Evolutionary conservation across 2,113 vertebrate genomes (phyloP).

Genomic region (Equus quagga): DNA sequence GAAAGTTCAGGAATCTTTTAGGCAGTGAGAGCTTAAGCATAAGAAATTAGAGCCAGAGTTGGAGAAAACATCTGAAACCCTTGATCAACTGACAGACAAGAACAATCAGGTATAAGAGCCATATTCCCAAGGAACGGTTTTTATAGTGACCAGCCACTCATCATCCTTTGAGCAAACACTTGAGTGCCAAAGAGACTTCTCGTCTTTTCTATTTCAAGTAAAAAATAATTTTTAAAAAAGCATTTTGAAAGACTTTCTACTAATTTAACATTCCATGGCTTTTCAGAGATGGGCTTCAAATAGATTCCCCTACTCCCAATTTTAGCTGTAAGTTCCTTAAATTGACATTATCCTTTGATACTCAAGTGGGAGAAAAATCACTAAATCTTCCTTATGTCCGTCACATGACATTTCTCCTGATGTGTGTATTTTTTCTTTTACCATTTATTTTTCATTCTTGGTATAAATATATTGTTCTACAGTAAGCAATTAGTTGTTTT

Average conservation of each 20-base stretch:
- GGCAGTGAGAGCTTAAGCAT: slow-evolving; percentile 90
- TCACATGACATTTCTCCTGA: not conserved
- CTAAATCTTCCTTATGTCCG: not conserved
- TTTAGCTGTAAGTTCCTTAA: not conserved
- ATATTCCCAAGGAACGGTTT: not conserved
- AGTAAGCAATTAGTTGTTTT: not conserved
- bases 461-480: not conserved
- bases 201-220: not conserved
- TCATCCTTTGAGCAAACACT: not conserved
- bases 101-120: slow-evolving; percentile 82
- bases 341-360: not conserved
- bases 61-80: slow-evolving; percentile 84
- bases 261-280: not conserved
- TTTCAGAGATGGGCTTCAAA: not conserved
- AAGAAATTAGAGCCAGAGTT: slow-evolving; percentile 87
- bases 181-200: not conserved
- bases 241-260: not conserved
- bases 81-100: slow-evolving; percentile 82
- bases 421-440: not conserved
- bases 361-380: not conserved
- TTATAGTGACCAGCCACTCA: not conserved
- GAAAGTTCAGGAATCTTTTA: slow-evolving; percentile 90
- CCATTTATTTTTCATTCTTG: not conserved
- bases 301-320: not conserved
- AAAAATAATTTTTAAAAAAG: not conserved